Evolutionary conservation across 2,113 vertebrate genomes (phyloP).

Genomic region (Anhinga rufa): DNA sequence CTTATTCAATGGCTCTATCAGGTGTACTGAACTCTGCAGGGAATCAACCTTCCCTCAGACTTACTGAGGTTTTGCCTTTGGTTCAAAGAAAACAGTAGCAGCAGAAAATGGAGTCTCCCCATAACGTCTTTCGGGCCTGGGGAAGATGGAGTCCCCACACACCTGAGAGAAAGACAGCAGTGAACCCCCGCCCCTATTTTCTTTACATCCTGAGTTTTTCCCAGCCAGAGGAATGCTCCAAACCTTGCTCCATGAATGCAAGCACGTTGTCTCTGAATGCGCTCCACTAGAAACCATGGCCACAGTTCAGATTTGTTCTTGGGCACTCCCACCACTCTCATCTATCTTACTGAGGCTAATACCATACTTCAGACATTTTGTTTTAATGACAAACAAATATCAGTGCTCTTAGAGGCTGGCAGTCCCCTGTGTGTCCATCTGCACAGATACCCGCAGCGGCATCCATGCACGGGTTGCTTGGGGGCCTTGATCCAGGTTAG

Average conservation of each 20-base stretch:
- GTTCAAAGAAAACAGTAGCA: not conserved
- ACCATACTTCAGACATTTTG: not conserved
- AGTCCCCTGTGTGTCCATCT: not conserved
- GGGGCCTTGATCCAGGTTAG: not conserved
- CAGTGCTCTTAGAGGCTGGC: not conserved
- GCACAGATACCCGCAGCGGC: not conserved
- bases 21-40: not conserved
- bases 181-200: not conserved
- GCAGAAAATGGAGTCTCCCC: not conserved
- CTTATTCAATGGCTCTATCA: not conserved
- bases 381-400: slow-evolving; percentile 24
- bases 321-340: not conserved
- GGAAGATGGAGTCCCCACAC: not conserved
- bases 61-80: not conserved
- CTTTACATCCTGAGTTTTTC: not conserved
- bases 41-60: not conserved
- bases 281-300: not conserved
- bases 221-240: not conserved
- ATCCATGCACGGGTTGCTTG: not conserved
- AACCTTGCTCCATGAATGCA: not conserved
- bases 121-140: not conserved
- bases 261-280: not conserved
- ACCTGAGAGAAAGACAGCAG: not conserved
- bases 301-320: not conserved
- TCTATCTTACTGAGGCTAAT: not conserved